Base-by-base conservation (phyloP, 2,797 vertebrate species). In the Clamator glandarius region DNA sequence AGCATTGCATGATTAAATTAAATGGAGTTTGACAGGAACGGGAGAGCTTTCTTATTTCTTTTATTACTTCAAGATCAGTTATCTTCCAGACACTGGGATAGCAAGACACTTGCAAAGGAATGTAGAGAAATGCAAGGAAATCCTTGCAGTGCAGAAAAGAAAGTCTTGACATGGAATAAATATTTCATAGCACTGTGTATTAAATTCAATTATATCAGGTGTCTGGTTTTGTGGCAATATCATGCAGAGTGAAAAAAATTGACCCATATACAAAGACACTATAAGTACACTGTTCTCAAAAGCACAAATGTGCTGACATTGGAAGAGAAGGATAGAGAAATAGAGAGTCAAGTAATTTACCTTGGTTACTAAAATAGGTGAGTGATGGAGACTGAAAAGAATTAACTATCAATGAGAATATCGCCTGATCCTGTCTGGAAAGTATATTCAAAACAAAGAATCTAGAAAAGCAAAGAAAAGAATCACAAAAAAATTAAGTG, bases 361-460 rank as follows among this genome's bases (percentile, higher is more conserved):
- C 15, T 21, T 19, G 36, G 16, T 42, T 73, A 39, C 35, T 58
- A 48, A 72, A 80, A 68, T 0, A 70, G 2, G 8, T 14, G 17
- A 64, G 16, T 23, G 16, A 66, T 11, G 14, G 26, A 73, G 31
- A 33, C 3, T 19, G n/a, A 4, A 28, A 72, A 75, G 26, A 57
- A 64, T 25, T 78, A 17, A 21, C 11, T 31, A n/a, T 42, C 26
- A 8, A 8, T 12, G 24, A 42, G 26, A 73, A 73, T 14, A 23
- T 14, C 58, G 33, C 6, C 18, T 52, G 42, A 51, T 39, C 5
- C n/a, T 5, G 0, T n/a, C 6, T 59, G 14, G 50, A 87, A 70
- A 63, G 3, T 0, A 0, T 8, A 31, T 15, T 67, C 28, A 18
- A 70, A 89, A 35, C 3, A 50, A 64, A 46, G 0, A 4, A 46